phyloP scores from a whole-genome alignment of 2,888 invertebrate genomes.

The Drepanosiphum platanoidis region DNA sequence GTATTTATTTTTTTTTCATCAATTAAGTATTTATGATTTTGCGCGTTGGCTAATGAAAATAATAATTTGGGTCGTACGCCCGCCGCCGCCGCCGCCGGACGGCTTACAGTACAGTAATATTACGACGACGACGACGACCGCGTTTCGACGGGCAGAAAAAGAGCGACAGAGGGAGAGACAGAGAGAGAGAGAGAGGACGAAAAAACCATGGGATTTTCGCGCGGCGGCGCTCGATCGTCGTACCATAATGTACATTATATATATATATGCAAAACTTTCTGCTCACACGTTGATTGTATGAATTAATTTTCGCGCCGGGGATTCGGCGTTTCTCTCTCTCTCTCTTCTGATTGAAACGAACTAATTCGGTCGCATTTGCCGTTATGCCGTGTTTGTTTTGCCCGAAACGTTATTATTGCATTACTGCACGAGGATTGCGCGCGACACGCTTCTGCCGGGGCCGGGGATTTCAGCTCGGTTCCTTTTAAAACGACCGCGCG shows the following conservation, averaged over 20 bases:
- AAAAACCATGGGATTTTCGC: not conserved
- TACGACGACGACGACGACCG: not conserved
- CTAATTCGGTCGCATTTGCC: conserved; percentile 31
- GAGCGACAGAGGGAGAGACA: too few relatives aligned
- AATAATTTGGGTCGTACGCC: not conserved
- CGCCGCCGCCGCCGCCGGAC: too few relatives aligned
- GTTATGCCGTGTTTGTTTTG: conserved; percentile 29
- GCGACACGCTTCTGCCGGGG: conserved; percentile 5
- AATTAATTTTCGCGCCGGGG: conserved; percentile 5
- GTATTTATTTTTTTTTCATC: not conserved
- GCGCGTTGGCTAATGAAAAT: not conserved
- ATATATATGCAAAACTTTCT: conserved; percentile 26
- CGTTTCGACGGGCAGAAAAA: not conserved
- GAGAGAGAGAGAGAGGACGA: not conserved
- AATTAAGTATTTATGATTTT: conserved; percentile 25
- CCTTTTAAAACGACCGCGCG: not conserved
- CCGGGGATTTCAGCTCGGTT: not conserved
- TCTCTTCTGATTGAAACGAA: conserved; percentile 3
- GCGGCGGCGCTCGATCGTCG: not conserved
- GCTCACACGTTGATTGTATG: conserved; percentile 5
- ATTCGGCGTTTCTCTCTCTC: not conserved
- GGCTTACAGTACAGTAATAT: not conserved
- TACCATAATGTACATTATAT: too few relatives aligned
- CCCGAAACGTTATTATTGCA: conserved; percentile 22
- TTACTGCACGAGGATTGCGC: not conserved